Conservation (phyloP, 2,888 invertebrate species). For the Melinaea marsaeus region DNA sequence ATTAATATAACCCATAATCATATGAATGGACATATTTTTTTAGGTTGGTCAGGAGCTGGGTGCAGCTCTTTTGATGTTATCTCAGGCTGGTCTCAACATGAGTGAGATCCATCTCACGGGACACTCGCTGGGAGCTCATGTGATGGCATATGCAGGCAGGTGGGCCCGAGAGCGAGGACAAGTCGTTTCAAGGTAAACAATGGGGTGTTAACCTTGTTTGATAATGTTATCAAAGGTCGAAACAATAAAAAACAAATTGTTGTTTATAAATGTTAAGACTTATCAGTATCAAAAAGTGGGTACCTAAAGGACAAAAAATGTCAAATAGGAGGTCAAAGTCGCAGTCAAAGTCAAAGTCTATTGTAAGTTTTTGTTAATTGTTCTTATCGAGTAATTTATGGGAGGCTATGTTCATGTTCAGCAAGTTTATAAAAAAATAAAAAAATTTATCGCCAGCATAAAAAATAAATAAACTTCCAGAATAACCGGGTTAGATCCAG, state of each 20-base stretch:
- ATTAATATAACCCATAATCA: neutral
- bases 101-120: conserved; percentile 59
- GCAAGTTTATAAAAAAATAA: neutral
- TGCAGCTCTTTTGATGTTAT: conserved; percentile 38
- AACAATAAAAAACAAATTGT: conserved; percentile 3
- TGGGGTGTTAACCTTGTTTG: neutral
- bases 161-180: conserved; percentile 46
- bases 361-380: neutral
- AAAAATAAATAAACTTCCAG: conserved; percentile 43
- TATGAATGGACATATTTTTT: conserved; percentile 7
- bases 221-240: conserved; percentile 3
- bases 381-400: neutral
- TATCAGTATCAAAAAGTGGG: neutral
- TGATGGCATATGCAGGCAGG: conserved; percentile 62
- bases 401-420: neutral
- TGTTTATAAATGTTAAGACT: neutral
- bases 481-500: conserved; percentile 79
- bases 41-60: conserved; percentile 33
- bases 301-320: too few species aligned
- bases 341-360: neutral
- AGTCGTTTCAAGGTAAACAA: conserved; percentile 52
- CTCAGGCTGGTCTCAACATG: conserved; percentile 51
- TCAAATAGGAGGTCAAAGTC: conserved; percentile 1
- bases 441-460: neutral
- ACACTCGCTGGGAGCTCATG: conserved; percentile 68